These are phyloP conservation scores for Ophioderma brevispina DNA, from an alignment of 35 echinoderm and acorn worm species.

Conservation along the genomic window DNA sequence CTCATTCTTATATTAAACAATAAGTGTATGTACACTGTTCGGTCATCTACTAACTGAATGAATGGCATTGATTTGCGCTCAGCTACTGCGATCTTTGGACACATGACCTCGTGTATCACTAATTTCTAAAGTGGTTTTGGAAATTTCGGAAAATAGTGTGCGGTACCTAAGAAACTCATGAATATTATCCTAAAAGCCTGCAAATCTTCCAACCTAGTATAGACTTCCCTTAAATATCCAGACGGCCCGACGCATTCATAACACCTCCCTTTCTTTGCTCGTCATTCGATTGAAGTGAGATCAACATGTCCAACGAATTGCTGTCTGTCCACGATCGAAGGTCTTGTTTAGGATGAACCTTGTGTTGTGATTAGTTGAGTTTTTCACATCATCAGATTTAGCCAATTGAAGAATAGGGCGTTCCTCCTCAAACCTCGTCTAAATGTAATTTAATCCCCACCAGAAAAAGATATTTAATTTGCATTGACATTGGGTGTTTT, in stretches of 20 bases:
- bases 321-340: conserved; percentile 11
- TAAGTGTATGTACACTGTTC: conserved; percentile 2
- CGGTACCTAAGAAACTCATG: not conserved
- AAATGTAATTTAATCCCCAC: no score
- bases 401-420: not conserved
- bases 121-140: conserved; percentile 30
- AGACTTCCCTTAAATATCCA: conserved; percentile 2
- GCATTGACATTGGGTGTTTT: no score
- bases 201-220: conserved; percentile 7
- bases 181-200: conserved; percentile 18
- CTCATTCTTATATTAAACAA: no score
- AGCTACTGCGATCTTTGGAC: conserved; percentile 5
- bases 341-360: conserved; percentile 40
- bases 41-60: conserved; percentile 14
- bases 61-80: conserved; percentile 36
- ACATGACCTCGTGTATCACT: conserved; percentile 26
- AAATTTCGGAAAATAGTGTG: conserved; percentile 24
- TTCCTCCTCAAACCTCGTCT: conserved; percentile 24
- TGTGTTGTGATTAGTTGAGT: not conserved
- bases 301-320: not conserved
- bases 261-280: conserved; percentile 32
- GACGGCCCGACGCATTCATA: conserved; percentile 14
- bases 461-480: no score
- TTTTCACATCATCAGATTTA: not conserved
- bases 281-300: conserved; percentile 3